Conservation (phyloP, 37 sponge, comb jelly and placozoan species). For the Dysidea cf. avara region DNA sequence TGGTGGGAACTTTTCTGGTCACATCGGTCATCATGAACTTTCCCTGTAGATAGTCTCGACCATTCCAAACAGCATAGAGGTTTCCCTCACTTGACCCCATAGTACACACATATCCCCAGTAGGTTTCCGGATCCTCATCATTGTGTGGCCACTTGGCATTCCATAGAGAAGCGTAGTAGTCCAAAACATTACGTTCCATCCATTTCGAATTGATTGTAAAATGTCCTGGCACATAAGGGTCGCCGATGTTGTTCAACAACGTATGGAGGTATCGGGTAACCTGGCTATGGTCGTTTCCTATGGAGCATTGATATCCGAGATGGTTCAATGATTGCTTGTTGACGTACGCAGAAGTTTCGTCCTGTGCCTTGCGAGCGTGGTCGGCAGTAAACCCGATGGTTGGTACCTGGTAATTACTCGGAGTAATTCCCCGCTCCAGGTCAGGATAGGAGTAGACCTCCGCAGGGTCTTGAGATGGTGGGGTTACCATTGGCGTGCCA, state of each 20-base stretch:
- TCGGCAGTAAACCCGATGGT: conserved; percentile 8
- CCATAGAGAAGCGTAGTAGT: conserved; percentile 30
- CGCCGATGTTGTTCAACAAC: conserved; percentile 22
- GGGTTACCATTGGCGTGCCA: conserved; percentile 1
- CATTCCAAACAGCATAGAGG: conserved; percentile 17
- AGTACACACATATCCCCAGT: conserved; percentile 34
- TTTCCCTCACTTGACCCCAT: conserved; percentile 43
- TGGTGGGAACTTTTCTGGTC: neutral
- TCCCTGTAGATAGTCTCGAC: conserved; percentile 15
- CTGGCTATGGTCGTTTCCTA: neutral
- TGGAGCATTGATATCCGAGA: conserved; percentile 1
- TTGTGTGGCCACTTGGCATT: conserved; percentile 35
- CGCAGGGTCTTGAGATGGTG: conserved; percentile 11
- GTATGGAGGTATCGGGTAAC: neutral
- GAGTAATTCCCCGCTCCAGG: neutral
- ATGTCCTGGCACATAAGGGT: conserved; percentile 4
- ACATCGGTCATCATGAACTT: conserved; percentile 6
- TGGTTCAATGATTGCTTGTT: neutral
- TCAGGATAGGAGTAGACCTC: neutral
- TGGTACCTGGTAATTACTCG: conserved; percentile 21
- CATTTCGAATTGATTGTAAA: conserved; percentile 3
- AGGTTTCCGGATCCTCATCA: conserved; percentile 28
- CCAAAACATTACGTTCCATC: conserved; percentile 41
- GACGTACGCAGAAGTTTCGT: neutral
- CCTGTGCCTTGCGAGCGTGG: neutral